A percentile compares a stretch with the other conserved stretches of the same genome.
Evolutionary conservation across 1,140 invertebrate species (phyloP).

Genomic region (Drosophila melanica): DNA sequence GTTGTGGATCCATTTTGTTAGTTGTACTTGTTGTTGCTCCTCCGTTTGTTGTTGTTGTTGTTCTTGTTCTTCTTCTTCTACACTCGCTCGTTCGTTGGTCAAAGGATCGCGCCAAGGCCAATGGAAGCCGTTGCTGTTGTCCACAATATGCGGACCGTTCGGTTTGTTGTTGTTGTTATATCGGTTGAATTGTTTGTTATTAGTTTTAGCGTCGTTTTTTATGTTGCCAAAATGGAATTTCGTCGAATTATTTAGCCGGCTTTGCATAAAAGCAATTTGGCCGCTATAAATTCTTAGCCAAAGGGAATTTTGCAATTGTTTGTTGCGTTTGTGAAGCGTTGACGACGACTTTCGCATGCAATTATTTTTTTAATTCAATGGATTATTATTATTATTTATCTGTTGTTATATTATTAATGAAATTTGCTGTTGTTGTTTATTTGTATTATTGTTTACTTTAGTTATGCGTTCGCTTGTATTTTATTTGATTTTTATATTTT

Average conservation of each 20-base stretch:
- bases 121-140: constrained; percentile 18
- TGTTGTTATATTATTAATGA: not conserved
- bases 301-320: constrained; percentile 84
- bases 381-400: constrained; percentile 4
- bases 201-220: constrained; percentile 26
- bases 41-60: constrained; percentile 2
- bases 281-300: constrained; percentile 78
- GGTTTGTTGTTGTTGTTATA: constrained; percentile 10
- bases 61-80: not conserved
- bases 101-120: constrained; percentile 86
- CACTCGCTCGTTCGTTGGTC: constrained; percentile 57
- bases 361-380: constrained; percentile 1
- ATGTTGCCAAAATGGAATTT: constrained; percentile 80
- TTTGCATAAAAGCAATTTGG: constrained; percentile 63
- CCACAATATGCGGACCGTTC: constrained; percentile 10
- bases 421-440: constrained; percentile 5
- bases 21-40: constrained; percentile 79
- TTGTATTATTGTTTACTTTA: constrained; percentile 27
- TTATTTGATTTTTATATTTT: constrained; percentile 7
- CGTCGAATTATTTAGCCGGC: constrained; percentile 70
- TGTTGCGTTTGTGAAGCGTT: constrained; percentile 69
- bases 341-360: constrained; percentile 38
- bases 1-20: constrained; percentile 89
- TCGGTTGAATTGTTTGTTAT: constrained; percentile 24
- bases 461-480: constrained; percentile 14